phyloP scores from a whole-genome alignment of 2,797 vertebrate species.

The Oreochromis grahami region DNA sequence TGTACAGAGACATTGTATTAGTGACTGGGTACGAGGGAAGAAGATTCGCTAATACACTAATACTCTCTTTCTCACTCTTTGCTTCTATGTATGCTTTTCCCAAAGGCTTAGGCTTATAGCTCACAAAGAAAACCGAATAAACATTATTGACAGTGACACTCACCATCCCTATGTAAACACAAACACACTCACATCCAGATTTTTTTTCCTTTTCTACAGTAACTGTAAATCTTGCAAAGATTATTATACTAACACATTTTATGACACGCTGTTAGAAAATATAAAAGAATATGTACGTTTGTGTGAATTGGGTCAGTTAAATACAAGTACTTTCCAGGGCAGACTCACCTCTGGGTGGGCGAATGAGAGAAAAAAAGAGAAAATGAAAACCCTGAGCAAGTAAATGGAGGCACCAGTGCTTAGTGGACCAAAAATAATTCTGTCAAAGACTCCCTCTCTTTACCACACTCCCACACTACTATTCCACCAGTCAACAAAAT shows the following conservation, averaged over 20 bases:
- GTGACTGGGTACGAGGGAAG: background rate
- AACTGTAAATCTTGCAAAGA: constrained; percentile 17
- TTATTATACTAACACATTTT: constrained; percentile 34
- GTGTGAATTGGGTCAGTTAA: constrained; percentile 1
- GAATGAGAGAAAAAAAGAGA: background rate
- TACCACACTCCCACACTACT: constrained; percentile 7
- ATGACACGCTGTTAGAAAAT: background rate
- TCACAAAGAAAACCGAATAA: constrained; percentile 30
- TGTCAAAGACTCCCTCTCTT: constrained; percentile 15
- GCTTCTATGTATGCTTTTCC: background rate
- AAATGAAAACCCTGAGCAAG: constrained; percentile 2
- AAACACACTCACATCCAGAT: constrained; percentile 11
- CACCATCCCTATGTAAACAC: background rate
- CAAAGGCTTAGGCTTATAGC: background rate
- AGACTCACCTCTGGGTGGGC: constrained; percentile 38
- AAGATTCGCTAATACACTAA: background rate
- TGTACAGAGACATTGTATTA: background rate
- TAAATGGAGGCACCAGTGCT: constrained; percentile 15
- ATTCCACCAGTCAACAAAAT: background rate
- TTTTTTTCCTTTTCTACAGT: background rate
- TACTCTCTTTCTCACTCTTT: background rate
- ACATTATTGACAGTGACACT: constrained; percentile 11
- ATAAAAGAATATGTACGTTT: background rate
- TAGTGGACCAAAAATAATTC: constrained; percentile 36
- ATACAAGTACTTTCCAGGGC: background rate